A percentile compares a stretch with the other conserved stretches of the same genome.
These are phyloP conservation scores for Hydrolagus affinis DNA, from an alignment of 2,113 vertebrate genomes.

Conservation along the genomic window DNA sequence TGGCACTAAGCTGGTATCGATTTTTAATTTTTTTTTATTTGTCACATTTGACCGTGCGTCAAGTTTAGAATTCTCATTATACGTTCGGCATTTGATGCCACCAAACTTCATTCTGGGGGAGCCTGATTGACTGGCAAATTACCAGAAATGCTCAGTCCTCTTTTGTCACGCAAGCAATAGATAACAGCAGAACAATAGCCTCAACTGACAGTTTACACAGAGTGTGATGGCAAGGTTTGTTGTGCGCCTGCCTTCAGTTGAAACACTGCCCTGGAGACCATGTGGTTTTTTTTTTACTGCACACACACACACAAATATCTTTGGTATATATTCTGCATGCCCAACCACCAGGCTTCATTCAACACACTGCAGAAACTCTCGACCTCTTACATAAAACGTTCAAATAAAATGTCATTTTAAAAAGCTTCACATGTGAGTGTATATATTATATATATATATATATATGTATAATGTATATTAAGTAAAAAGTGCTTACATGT, in stretches of 20 bases:
- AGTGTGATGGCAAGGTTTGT: neutral
- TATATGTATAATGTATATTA: too few species aligned
- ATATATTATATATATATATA: neutral
- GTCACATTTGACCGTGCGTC: neutral
- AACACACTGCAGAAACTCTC: too few species aligned
- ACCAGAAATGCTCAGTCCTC: neutral
- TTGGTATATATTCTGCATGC: too few species aligned
- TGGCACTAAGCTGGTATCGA: neutral
- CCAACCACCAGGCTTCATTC: too few species aligned
- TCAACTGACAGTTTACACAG: constrained; percentile 10
- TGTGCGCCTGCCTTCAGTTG: too few species aligned
- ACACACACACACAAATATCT: too few species aligned
- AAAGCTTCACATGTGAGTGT: too few species aligned
- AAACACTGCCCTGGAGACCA: neutral
- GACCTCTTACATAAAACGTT: too few species aligned
- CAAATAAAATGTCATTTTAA: neutral
- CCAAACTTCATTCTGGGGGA: neutral
- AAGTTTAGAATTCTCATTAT: neutral
- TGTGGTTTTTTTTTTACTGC: too few species aligned
- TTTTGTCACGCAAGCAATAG: neutral
- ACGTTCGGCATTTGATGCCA: neutral
- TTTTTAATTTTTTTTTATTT: constrained; percentile 20
- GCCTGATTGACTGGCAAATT: constrained; percentile 15
- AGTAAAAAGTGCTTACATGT: constrained; percentile 62
- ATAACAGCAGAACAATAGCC: neutral